Conservation (phyloP, 1,140 invertebrate species). For the Glossosoma conforme region DNA sequence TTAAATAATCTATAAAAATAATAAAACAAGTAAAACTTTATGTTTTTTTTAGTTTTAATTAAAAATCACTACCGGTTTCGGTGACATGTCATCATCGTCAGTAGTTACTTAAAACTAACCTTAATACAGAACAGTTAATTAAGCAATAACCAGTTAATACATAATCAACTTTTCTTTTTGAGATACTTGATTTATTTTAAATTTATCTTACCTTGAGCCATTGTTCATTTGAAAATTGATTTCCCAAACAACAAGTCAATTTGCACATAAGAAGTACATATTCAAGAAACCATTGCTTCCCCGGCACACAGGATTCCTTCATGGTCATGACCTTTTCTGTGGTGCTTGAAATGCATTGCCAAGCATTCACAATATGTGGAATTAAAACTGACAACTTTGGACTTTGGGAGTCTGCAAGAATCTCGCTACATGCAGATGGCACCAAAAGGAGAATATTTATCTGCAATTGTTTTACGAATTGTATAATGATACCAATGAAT, state of each 20-base stretch:
- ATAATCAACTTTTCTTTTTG: no score
- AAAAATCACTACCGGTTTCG: not conserved
- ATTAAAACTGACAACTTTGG: not conserved
- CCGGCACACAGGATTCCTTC: conserved; percentile 6
- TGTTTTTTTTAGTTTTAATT: not conserved
- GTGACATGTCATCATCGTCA: no score
- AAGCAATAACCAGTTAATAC: no score
- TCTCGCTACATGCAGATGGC: not conserved
- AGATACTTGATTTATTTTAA: not conserved
- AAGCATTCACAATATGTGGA: not conserved
- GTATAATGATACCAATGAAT: no score
- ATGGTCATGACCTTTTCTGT: not conserved
- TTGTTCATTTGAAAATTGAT: conserved; percentile 12
- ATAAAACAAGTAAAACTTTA: conserved; percentile 1
- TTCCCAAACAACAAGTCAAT: conserved; percentile 3
- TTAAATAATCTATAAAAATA: conserved; percentile 3
- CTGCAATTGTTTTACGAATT: no score
- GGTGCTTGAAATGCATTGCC: not conserved
- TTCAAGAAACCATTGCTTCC: conserved; percentile 14
- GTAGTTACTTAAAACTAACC: not conserved
- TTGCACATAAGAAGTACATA: conserved; percentile 7
- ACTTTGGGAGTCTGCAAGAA: not conserved
- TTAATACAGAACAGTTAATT: no score
- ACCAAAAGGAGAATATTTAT: not conserved
- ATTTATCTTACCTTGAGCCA: conserved; percentile 12